A percentile compares a stretch with the other conserved stretches of the same genome.
Conservation (phyloP, 2,888 invertebrate species). For the Eupeodes luniger region DNA sequence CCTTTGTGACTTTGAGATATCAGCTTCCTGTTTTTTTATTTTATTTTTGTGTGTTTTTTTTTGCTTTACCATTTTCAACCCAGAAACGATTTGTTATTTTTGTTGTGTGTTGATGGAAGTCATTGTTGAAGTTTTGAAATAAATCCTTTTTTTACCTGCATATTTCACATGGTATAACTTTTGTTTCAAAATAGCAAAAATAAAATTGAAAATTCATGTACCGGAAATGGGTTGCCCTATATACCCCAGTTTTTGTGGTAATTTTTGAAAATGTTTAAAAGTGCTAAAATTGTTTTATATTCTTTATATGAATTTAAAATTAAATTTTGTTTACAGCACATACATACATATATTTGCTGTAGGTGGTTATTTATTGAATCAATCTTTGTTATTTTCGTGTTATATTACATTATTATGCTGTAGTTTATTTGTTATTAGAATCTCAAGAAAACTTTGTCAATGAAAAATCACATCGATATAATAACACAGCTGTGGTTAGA, state of each 20-base stretch:
- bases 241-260: too few relatives aligned
- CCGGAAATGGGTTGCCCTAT: neutral
- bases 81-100: slow-evolving; percentile 22
- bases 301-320: too few relatives aligned
- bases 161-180: neutral
- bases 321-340: too few relatives aligned
- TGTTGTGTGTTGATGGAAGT: slow-evolving; percentile 5
- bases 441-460: too few relatives aligned
- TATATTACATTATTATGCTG: too few relatives aligned
- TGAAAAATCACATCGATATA: too few relatives aligned
- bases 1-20: slow-evolving; percentile 38
- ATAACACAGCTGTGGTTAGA: too few relatives aligned
- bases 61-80: slow-evolving; percentile 21
- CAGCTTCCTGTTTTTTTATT: slow-evolving; percentile 21
- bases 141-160: slow-evolving; percentile 6
- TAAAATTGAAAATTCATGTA: neutral
- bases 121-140: slow-evolving; percentile 1
- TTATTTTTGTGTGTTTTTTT: neutral
- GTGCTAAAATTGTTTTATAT: neutral
- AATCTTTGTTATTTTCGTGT: too few relatives aligned
- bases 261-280: neutral
- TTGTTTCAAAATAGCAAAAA: neutral
- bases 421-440: too few relatives aligned
- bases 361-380: too few relatives aligned
- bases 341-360: too few relatives aligned